phyloP scores from a whole-genome alignment of 2,797 vertebrate species.

The Malacoctenus gilli region DNA sequence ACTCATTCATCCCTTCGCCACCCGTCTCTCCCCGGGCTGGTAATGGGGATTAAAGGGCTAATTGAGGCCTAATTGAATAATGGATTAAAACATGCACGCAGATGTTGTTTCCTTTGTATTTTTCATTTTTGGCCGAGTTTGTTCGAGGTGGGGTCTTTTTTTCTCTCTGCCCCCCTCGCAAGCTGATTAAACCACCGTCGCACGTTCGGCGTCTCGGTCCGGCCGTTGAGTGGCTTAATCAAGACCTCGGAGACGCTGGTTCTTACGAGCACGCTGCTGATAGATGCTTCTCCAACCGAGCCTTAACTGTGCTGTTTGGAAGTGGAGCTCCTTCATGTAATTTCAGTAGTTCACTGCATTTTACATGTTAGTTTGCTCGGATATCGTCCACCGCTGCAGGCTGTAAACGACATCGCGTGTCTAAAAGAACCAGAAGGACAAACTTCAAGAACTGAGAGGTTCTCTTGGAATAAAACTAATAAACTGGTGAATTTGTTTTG shows the following conservation, averaged over 20 bases:
- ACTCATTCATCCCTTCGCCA: constrained; percentile 47
- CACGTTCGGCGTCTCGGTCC: not conserved
- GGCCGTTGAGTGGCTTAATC: not conserved
- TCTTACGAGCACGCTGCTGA: not conserved
- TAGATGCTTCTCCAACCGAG: not conserved
- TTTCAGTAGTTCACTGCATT: too few relatives aligned
- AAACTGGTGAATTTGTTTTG: too few relatives aligned
- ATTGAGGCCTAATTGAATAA: constrained; percentile 74
- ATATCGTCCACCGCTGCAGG: too few relatives aligned
- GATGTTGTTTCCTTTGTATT: constrained; percentile 12
- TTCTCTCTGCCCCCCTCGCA: too few relatives aligned
- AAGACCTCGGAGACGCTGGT: not conserved
- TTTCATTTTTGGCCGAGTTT: not conserved
- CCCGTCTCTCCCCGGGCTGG: constrained; percentile 39
- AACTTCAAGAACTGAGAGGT: too few relatives aligned
- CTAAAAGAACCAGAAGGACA: too few relatives aligned
- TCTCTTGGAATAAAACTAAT: too few relatives aligned
- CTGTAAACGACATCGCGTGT: too few relatives aligned
- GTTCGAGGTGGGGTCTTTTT: constrained; percentile 22
- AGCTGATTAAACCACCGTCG: not conserved
- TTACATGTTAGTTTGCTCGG: too few relatives aligned
- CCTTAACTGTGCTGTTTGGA: not conserved
- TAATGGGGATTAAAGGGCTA: constrained; percentile 72
- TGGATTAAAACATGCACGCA: constrained; percentile 52
- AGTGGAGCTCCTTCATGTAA: not conserved